These are phyloP conservation scores for Calephelis perditalis DNA, from an alignment of 2,888 invertebrate species.

Conservation along the genomic window DNA sequence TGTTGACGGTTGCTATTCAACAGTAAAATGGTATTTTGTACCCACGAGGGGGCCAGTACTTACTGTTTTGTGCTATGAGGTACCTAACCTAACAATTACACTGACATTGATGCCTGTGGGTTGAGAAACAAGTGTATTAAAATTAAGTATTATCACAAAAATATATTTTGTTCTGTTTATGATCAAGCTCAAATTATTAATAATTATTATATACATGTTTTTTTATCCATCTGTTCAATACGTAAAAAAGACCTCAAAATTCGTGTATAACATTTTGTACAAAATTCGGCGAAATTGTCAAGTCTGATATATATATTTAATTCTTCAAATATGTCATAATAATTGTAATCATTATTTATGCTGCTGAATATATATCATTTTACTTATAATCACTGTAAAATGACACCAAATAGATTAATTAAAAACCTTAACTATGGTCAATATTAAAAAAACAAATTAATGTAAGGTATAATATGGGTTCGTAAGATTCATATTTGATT, in stretches of 20 bases:
- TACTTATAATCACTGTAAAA: constrained; percentile 55
- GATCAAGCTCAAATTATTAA: too few relatives aligned
- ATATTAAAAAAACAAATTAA: constrained; percentile 28
- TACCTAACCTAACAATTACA: constrained; percentile 23
- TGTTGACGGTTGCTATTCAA: background rate
- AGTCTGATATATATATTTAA: constrained; percentile 60
- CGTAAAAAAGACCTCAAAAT: constrained; percentile 48
- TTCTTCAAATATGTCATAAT: constrained; percentile 46
- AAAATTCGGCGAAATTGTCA: constrained; percentile 51
- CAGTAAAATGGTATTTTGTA: background rate
- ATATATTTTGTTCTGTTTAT: too few relatives aligned
- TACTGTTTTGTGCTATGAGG: background rate
- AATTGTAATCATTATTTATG: constrained; percentile 43
- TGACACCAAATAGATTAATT: constrained; percentile 70
- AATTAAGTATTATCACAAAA: too few relatives aligned
- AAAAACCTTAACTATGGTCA: constrained; percentile 40
- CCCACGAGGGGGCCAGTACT: constrained; percentile 7
- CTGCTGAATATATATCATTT: constrained; percentile 47
- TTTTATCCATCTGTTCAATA: constrained; percentile 33
- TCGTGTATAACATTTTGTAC: constrained; percentile 59
- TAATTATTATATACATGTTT: too few relatives aligned
- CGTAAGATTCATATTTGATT: constrained; percentile 10
- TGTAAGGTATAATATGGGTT: constrained; percentile 17
- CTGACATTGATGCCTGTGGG: constrained; percentile 29
- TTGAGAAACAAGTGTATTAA: too few relatives aligned